These are phyloP conservation scores for Pseudorasbora parva DNA, from an alignment of 2,113 vertebrate species.

Conservation along the genomic window DNA sequence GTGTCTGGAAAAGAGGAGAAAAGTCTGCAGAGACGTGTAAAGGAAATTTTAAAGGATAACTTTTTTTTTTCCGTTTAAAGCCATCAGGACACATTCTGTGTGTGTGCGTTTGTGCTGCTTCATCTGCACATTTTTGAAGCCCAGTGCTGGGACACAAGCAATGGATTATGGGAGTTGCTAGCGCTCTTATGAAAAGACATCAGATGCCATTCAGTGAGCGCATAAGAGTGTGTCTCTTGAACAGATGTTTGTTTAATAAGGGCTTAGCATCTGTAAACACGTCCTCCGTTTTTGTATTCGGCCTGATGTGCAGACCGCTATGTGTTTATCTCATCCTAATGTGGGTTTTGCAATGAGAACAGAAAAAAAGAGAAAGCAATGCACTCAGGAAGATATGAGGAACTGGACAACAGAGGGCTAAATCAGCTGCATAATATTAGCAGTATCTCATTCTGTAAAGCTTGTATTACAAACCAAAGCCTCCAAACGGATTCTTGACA, in stretches of 20 bases:
- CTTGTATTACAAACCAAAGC: conserved; percentile 13
- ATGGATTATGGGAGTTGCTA: conserved; percentile 7
- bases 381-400: background rate
- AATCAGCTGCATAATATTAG: conserved; percentile 2
- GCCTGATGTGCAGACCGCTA: conserved; percentile 6
- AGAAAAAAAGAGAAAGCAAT: background rate
- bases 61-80: conserved; percentile 23
- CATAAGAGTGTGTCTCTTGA: background rate
- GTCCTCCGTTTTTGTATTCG: background rate
- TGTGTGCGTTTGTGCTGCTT: background rate
- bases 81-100: conserved; percentile 40
- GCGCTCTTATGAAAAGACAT: background rate
- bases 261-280: conserved; percentile 11
- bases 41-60: background rate
- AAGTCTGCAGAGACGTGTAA: conserved; percentile 1
- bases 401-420: conserved; percentile 13
- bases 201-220: background rate
- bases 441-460: conserved; percentile 3
- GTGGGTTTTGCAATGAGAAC: conserved; percentile 12
- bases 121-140: conserved; percentile 20
- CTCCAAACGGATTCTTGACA: background rate
- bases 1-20: background rate
- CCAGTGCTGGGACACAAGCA: conserved; percentile 1
- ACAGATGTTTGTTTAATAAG: conserved; percentile 44
- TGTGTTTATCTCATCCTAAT: conserved; percentile 20